Evolutionary conservation across 2,797 vertebrate species (phyloP).

Genomic region (Cynopterus sphinx): DNA sequence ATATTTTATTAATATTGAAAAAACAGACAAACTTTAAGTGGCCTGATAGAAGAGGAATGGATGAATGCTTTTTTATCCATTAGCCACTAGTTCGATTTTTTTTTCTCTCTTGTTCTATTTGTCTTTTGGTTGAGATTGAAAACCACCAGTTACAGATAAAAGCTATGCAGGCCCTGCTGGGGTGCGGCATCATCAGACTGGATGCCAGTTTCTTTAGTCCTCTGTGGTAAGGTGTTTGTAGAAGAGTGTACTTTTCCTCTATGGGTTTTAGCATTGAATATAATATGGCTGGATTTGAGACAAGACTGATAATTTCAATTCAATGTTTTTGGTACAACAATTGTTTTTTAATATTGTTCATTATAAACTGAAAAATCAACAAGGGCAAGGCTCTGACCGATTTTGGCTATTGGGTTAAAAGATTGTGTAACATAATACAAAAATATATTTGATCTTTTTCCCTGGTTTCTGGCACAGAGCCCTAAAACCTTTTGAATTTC

Average conservation of each 20-base stretch:
- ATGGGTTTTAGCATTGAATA: not conserved
- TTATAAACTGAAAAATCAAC: not conserved
- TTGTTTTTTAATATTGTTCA: not conserved
- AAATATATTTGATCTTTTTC: not conserved
- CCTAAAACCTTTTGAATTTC: not conserved
- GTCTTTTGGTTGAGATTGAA: not conserved
- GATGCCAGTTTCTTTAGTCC: not conserved
- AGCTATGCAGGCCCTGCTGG: not conserved
- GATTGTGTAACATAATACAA: not conserved
- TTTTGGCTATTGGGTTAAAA: not conserved
- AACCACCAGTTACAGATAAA: not conserved
- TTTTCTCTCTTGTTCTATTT: not conserved
- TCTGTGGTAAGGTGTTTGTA: not conserved
- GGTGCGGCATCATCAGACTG: not conserved
- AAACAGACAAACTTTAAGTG: not conserved
- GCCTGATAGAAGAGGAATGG: not conserved
- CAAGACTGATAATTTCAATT: not conserved
- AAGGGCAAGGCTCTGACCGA: not conserved
- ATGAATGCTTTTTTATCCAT: not conserved
- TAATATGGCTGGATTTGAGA: not conserved
- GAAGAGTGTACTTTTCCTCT: not conserved
- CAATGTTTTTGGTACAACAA: constrained; percentile 1
- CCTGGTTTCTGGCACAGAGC: not conserved
- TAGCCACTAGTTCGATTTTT: not conserved
- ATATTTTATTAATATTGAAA: not conserved